A percentile compares a stretch with the other conserved stretches of the same genome.
Conservation (phyloP, 2,888 invertebrate species). For the Aleiodes leptofemur region DNA sequence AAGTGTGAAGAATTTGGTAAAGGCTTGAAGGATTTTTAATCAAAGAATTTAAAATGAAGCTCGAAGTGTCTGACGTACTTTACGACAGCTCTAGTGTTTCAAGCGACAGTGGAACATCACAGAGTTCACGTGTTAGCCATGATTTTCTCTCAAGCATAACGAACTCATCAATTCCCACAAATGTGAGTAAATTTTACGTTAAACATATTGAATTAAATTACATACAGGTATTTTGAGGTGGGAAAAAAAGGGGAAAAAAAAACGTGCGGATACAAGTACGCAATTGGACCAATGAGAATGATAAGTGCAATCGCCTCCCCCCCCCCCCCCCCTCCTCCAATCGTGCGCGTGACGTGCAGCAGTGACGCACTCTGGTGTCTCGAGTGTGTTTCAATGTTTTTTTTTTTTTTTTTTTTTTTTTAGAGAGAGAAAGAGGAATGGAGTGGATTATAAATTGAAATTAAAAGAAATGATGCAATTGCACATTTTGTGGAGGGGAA, state of each 20-base stretch:
- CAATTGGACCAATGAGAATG: slow-evolving; percentile 31
- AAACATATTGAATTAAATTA: not conserved
- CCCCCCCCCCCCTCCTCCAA: not conserved
- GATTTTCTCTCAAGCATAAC: slow-evolving; percentile 72
- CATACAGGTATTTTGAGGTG: not conserved
- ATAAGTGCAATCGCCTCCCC: slow-evolving; percentile 15
- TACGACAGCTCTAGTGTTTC: slow-evolving; percentile 80
- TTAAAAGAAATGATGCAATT: not conserved
- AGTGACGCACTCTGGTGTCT: slow-evolving; percentile 34
- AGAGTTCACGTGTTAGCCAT: slow-evolving; percentile 77
- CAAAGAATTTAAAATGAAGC: slow-evolving; percentile 76
- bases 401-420: not conserved
- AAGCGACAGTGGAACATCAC: slow-evolving; percentile 79
- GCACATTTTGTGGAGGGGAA: too few relatives aligned
- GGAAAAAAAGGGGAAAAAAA: not conserved
- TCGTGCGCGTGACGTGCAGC: slow-evolving; percentile 9
- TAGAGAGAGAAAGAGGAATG: too few relatives aligned
- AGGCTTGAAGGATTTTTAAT: slow-evolving; percentile 48
- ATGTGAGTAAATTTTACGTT: slow-evolving; percentile 61
- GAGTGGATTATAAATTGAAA: not conserved
- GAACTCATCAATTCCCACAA: slow-evolving; percentile 63
- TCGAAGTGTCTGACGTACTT: slow-evolving; percentile 79
- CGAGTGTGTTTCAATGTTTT: slow-evolving; percentile 16
- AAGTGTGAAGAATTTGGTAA: slow-evolving; percentile 4
- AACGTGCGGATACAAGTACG: not conserved